These are phyloP conservation scores for Hyphantria cunea DNA, from an alignment of 1,140 invertebrate species.

Conservation along the genomic window DNA sequence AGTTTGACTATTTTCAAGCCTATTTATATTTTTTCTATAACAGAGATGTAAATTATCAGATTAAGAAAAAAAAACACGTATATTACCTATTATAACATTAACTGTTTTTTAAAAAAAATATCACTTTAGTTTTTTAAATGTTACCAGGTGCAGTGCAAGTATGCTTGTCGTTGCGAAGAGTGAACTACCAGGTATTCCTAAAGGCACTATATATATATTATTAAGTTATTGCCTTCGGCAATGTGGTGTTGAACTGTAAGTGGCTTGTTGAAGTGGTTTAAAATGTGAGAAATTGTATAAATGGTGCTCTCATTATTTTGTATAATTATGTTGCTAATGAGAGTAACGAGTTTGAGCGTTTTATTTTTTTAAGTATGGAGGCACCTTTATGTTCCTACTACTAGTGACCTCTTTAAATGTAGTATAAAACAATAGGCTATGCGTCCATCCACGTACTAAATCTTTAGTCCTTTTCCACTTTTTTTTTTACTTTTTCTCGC, in stretches of 20 bases:
- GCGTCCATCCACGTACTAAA: too few species aligned
- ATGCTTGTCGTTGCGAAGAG: slow-evolving; percentile 12
- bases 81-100: too few species aligned
- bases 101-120: background rate
- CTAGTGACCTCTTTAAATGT: too few species aligned
- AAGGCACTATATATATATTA: too few species aligned
- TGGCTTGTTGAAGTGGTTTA: slow-evolving; percentile 16
- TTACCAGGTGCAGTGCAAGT: slow-evolving; percentile 14
- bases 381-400: too few species aligned
- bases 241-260: slow-evolving; percentile 10
- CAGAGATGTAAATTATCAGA: too few species aligned
- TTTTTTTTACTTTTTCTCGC: too few species aligned
- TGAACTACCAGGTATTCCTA: background rate
- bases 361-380: background rate
- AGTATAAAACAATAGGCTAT: too few species aligned
- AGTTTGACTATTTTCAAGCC: too few species aligned
- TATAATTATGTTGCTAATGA: slow-evolving; percentile 3
- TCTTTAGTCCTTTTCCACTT: too few species aligned
- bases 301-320: slow-evolving; percentile 17
- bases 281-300: slow-evolving; percentile 6
- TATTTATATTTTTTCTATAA: too few species aligned
- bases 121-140: background rate
- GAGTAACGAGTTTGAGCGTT: background rate
- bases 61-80: too few species aligned
- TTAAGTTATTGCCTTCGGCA: slow-evolving; percentile 12